Conservation (phyloP, 2,113 vertebrate genomes). For the Athene noctua region DNA sequence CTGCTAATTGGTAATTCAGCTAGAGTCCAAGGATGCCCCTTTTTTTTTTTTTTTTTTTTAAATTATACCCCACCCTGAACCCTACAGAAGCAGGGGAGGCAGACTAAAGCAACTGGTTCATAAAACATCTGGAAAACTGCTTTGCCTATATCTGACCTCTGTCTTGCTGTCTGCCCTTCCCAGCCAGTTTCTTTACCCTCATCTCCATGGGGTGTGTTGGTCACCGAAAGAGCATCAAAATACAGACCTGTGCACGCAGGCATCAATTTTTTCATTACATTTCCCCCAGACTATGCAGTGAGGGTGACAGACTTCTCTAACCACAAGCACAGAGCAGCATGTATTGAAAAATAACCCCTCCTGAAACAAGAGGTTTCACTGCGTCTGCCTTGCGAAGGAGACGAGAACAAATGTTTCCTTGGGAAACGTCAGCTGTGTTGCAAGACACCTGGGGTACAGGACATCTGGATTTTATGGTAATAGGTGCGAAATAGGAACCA, state of each 20-base stretch:
- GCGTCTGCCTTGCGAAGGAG: background rate
- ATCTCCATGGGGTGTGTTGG: background rate
- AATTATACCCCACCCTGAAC: background rate
- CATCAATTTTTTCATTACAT: background rate
- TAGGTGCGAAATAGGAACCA: background rate
- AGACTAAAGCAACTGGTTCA: background rate
- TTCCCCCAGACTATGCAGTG: background rate
- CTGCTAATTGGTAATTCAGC: background rate
- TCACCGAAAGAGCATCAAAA: background rate
- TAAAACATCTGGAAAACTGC: background rate
- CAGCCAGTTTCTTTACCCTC: background rate
- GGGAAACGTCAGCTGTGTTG: background rate
- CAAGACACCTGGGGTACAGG: background rate
- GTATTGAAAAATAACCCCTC: background rate
- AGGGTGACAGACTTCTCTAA: background rate
- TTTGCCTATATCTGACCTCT: background rate
- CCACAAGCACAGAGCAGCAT: background rate
- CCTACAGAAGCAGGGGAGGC: rapidly evolving
- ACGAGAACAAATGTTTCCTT: background rate
- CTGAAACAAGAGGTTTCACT: background rate
- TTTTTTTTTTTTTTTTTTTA: too few species aligned
- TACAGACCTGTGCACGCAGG: too few species aligned
- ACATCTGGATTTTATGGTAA: background rate
- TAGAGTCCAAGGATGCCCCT: background rate
- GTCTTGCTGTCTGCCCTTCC: background rate